Base-by-base conservation (phyloP, 2,888 invertebrate species). In the Cepaea hortensis region DNA sequence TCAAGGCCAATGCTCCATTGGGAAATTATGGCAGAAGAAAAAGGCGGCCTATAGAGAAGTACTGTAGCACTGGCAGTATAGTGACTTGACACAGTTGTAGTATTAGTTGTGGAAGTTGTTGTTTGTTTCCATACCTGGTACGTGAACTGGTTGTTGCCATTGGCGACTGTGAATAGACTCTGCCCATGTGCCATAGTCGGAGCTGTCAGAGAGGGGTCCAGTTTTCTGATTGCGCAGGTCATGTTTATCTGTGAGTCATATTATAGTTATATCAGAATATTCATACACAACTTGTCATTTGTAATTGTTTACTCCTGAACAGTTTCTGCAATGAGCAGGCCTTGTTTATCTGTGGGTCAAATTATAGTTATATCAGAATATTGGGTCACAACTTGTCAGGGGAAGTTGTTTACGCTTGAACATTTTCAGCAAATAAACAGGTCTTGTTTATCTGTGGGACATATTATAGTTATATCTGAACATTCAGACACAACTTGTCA, bases 381-480 rank as follows among this genome's bases (percentile, higher is more conserved):
- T 55, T 55, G 7, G 11, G 7, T 9, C 55, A 55, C 55, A 55
- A 55, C 11, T 55, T 55, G 55, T 55, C 6, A 55, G 6, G 6
- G 7, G 7, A 9, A 55, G 11, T 9, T 55, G 11, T 55, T 11
- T 35, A 35, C 35, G 35, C 35, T 35, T 35, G 35, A 35, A 35
- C 77, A 84, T 77, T n/a, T 76, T 76, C n/a, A n/a, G n/a, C n/a
- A n/a, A n/a, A n/a, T n/a, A n/a, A n/a, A n/a, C n/a, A n/a, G 13
- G 84, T 77, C 84, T 68, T 84, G 68, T 77, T 84, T 62, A 50
- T 23, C 84, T 84, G 84, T 75, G 73, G 15, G n/a, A 13, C 13
- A 48, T 65, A 76, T 3, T 46, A 48, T 76, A 46, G 62, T 72
- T 20, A 73, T 3, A 61, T 73, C n/a, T 55, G 20, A 11, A 55